Conservation (phyloP, 2,888 invertebrate species). For the Caenorhabditis zanzibari region DNA sequence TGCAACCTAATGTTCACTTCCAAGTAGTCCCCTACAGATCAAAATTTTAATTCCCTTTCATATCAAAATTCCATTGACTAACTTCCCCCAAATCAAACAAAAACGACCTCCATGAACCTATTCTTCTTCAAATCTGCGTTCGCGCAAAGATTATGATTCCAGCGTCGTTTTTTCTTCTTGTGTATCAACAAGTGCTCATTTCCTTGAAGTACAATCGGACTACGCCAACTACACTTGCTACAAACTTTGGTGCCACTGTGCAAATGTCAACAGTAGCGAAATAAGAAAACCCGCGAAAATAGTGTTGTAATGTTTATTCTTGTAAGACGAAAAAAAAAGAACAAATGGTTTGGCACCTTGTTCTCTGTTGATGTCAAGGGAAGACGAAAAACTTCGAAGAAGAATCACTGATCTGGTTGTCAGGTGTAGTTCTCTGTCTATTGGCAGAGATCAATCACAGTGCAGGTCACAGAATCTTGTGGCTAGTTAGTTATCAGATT, state of each 20-base stretch:
- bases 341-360: constrained; percentile 44
- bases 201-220: constrained; percentile 32
- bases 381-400: background rate
- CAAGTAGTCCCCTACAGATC: background rate
- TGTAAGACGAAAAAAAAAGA: constrained; percentile 33
- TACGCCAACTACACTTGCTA: constrained; percentile 55
- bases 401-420: constrained; percentile 32
- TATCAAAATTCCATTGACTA: background rate
- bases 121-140: constrained; percentile 8
- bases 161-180: background rate
- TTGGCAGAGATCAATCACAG: constrained; percentile 43
- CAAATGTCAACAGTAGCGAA: constrained; percentile 45
- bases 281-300: constrained; percentile 48
- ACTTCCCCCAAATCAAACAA: background rate
- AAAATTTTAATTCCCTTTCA: too few relatives aligned
- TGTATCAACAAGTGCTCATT: constrained; percentile 36
- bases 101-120: constrained; percentile 20
- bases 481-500: constrained; percentile 1
- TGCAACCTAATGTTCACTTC: constrained; percentile 9
- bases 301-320: constrained; percentile 58
- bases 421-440: background rate
- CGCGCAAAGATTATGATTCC: constrained; percentile 41
- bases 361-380: constrained; percentile 14
- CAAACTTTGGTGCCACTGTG: constrained; percentile 55
- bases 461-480: constrained; percentile 35